A percentile compares a stretch with the other conserved stretches of the same genome.
Evolutionary conservation across 2,113 vertebrate genomes (phyloP).

Genomic region (Tachycineta bicolor): DNA sequence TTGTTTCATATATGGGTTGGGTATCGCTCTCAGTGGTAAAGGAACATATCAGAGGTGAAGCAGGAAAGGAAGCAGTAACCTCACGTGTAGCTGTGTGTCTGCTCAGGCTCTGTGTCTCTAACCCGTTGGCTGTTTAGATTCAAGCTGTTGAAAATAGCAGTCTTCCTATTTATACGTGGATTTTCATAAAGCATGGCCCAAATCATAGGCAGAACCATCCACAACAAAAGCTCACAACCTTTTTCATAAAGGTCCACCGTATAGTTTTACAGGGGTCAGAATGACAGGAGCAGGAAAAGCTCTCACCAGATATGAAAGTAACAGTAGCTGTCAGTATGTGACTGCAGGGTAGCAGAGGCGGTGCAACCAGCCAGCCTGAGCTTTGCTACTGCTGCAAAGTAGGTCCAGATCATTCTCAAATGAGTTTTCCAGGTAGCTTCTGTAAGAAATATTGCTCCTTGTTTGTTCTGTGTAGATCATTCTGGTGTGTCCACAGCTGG

Average conservation of each 20-base stretch:
- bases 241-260: background rate
- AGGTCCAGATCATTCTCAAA: background rate
- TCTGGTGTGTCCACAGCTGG: background rate
- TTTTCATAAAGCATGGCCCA: background rate
- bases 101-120: background rate
- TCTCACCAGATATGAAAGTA: accelerated
- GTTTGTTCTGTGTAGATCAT: background rate
- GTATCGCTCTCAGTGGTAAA: background rate
- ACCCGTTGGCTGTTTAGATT: background rate
- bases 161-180: background rate
- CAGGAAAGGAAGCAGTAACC: background rate
- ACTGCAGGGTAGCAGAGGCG: background rate
- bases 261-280: background rate
- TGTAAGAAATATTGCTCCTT: background rate
- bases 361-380: background rate
- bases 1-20: background rate
- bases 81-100: background rate
- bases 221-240: background rate
- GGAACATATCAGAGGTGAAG: background rate
- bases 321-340: background rate
- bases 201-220: background rate
- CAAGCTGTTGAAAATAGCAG: background rate
- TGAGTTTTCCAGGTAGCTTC: background rate
- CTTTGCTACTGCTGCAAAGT: background rate
- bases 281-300: background rate